phyloP scores from a whole-genome alignment of 2,113 vertebrate genomes.

The Pheucticus melanocephalus region DNA sequence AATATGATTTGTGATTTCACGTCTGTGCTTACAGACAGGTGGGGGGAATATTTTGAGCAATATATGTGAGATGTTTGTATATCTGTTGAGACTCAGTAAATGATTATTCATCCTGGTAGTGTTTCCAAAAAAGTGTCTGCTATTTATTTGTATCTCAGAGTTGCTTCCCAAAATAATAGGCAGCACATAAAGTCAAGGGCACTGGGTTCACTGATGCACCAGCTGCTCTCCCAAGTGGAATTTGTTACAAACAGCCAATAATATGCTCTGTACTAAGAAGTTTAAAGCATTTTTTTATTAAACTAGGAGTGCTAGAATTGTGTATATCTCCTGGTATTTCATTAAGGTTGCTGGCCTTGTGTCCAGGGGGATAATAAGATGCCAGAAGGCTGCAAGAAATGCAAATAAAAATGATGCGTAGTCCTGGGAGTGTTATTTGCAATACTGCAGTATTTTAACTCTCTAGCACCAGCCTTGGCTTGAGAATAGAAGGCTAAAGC shows the following conservation, averaged over 20 bases:
- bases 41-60: neutral
- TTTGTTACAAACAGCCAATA: neutral
- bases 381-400: neutral
- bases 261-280: neutral
- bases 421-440: neutral
- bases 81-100: neutral
- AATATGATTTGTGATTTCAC: rapidly evolving
- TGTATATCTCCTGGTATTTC: neutral
- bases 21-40: neutral
- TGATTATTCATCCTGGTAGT: neutral
- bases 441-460: neutral
- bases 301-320: neutral
- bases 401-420: neutral
- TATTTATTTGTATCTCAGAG: neutral
- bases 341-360: conserved; percentile 7
- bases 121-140: neutral
- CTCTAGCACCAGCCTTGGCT: neutral
- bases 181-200: neutral
- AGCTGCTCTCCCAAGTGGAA: neutral
- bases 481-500: neutral
- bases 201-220: neutral
- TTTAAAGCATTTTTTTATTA: neutral
- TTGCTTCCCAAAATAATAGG: neutral
- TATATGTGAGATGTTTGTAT: neutral
- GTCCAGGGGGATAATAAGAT: neutral